Base-by-base conservation (phyloP, 2,797 vertebrate species). In the Benthosema pterotum region DNA sequence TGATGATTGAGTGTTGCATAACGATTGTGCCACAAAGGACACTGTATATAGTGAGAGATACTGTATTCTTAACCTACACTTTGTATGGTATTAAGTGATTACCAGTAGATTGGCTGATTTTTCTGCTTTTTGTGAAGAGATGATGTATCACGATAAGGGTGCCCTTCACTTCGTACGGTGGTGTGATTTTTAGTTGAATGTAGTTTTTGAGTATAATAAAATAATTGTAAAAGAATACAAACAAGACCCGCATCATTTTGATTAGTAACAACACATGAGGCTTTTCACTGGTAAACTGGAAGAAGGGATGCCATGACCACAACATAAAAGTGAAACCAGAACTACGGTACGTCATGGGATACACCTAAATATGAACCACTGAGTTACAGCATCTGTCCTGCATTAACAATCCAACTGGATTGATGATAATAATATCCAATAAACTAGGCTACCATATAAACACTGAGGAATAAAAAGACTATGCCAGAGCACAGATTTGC, bases 401-500 rank as follows among this genome's bases (percentile, higher is more conserved):
- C 11, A 15, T 14, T 55, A 19, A 17, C 60, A 59, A 62, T 56
- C 32, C 32, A 38, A 38, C 5, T 8, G 32, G 32, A 38, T 52
- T 42, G 3, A 47, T 42, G 5, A 59, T 12, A n/a, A 59, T 12
- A n/a, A 51, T 58, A 57, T n/a, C 59, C 5, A 0, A 22, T 56
- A 42, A 43, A n/a, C n/a, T n/a, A n/a, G n/a, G n/a, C 25, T 0
- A 55, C 58, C 71, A n/a, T n/a, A n/a, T n/a, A 52, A 16, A 16
- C 17, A 52, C 50, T 15, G 72, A 54, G 47, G 32, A 32, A 46
- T 51, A 54, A 3, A n/a, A 43, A 52, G 49, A 2, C 62, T 15
- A 48, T 62, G 55, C 69, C 52, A 16, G 65, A 53, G 59, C 51
- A 15, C 53, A 57, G 47, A 48, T 72, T 48, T 65, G 18, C 69